Base-by-base conservation (phyloP, 1,140 invertebrate genomes). In the Adoxophyes honmai region DNA sequence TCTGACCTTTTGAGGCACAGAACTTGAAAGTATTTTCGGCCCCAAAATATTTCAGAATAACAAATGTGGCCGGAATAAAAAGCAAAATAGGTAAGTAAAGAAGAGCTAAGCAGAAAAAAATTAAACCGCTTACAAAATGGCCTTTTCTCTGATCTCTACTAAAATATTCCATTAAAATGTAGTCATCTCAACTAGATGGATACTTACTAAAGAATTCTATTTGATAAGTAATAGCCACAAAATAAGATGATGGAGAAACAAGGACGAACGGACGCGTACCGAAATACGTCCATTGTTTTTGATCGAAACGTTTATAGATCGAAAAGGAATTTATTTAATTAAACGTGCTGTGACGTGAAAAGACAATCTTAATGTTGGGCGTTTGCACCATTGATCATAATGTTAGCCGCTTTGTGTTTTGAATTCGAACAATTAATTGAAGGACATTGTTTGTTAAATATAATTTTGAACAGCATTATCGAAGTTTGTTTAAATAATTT, bases 141-240 rank as follows among this genome's bases (percentile, higher is more conserved):
- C 15, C 39, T 18, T n/a, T 14, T 44, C 15, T 18, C 15, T 44
- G 9, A 44, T 44, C 16, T n/a, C 39, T 18, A n/a, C 13, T 44
- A 44, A 10, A 44, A 44, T 44, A 18, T 44, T 44, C 39, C 39
- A 44, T 44, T 44, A 21, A 44, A 44, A 16, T 39, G 15, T 18
- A 44, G 9, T 44, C 15, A 10, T 21, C 14, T 18, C 16, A 15
- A 14, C 39, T n/a, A 44, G n/a, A 14, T 18, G 7, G 21, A 28
- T 28, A 28, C n/a, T 1, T 10, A 39, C 39, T 44, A 44, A 44
- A 44, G 15, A 44, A 44, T 44, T 44, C 39, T 44, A 18, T 18
- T 44, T 44, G 39, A 44, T 14, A 16, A 44, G 21, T 16, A 44
- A 44, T n/a, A 10, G 15, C 16, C 16, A 44, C 14, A 44, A 44